Evolutionary conservation across 2,797 vertebrate species (phyloP).

Genomic region (Phrynocephalus guinanensis): DNA sequence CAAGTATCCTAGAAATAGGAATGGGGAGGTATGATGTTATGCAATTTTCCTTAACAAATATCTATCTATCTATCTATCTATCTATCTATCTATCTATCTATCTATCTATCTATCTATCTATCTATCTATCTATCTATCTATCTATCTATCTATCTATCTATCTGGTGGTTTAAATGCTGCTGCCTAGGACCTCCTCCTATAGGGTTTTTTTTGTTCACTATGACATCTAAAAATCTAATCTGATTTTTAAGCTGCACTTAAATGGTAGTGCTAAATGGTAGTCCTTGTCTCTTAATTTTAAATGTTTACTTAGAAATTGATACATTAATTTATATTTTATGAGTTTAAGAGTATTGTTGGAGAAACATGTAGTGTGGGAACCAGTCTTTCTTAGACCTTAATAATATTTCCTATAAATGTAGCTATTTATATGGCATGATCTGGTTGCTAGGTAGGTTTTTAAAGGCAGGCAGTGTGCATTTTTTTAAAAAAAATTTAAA

Average conservation of each 20-base stretch:
- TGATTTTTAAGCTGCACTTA: not conserved
- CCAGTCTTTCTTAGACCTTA: not conserved
- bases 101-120: no score
- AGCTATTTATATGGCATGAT: not conserved
- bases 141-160: no score
- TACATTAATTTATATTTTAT: not conserved
- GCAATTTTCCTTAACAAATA: not conserved
- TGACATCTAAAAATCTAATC: not conserved
- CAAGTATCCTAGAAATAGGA: not conserved
- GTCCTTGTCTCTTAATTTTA: not conserved
- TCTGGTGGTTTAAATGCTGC: no score
- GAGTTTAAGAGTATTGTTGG: not conserved
- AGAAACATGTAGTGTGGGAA: not conserved
- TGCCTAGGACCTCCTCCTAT: no score
- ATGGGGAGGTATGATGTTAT: not conserved
- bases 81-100: no score
- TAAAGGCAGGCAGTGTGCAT: not conserved
- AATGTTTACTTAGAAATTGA: not conserved
- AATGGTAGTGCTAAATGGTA: not conserved
- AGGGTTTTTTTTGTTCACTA: not conserved
- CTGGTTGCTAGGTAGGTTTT: not conserved
- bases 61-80: no score
- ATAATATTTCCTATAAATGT: not conserved
- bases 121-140: no score
- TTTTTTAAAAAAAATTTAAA: no score